These are phyloP conservation scores for Mythimna ferrago DNA, from an alignment of 2,888 invertebrate species.

Conservation along the genomic window DNA sequence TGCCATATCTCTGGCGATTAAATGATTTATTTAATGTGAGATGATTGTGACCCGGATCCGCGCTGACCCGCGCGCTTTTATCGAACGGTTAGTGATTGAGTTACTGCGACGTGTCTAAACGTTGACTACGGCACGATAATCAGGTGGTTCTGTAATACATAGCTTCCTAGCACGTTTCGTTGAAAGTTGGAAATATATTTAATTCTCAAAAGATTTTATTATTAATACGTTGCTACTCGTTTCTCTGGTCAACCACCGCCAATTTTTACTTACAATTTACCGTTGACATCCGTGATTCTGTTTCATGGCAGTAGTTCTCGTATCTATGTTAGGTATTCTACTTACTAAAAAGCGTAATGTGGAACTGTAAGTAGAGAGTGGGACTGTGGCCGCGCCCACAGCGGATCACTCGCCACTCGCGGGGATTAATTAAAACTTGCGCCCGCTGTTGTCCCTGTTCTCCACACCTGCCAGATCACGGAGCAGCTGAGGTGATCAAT, in stretches of 20 bases:
- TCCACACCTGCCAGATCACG: constrained; percentile 9
- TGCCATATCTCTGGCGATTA: too few species aligned
- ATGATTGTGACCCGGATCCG: constrained; percentile 12
- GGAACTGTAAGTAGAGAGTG: background rate
- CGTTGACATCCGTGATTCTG: background rate
- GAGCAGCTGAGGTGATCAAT: background rate
- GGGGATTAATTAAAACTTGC: constrained; percentile 67
- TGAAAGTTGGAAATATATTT: too few species aligned
- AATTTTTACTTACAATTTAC: background rate
- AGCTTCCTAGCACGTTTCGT: too few species aligned
- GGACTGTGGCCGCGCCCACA: background rate
- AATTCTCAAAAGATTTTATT: background rate
- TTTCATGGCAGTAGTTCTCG: background rate
- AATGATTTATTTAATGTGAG: background rate
- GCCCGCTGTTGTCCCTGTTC: constrained; percentile 51
- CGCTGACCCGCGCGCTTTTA: constrained; percentile 5
- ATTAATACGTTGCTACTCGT: background rate
- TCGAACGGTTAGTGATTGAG: constrained; percentile 28
- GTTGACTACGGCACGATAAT: background rate
- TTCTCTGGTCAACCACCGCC: background rate
- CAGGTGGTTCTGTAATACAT: background rate
- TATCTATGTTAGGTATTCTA: background rate
- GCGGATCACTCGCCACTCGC: constrained; percentile 42
- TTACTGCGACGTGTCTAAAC: background rate
- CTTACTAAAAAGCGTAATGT: background rate